Conservation (phyloP, 2,797 vertebrate species). For the Galagoides demidoff region DNA sequence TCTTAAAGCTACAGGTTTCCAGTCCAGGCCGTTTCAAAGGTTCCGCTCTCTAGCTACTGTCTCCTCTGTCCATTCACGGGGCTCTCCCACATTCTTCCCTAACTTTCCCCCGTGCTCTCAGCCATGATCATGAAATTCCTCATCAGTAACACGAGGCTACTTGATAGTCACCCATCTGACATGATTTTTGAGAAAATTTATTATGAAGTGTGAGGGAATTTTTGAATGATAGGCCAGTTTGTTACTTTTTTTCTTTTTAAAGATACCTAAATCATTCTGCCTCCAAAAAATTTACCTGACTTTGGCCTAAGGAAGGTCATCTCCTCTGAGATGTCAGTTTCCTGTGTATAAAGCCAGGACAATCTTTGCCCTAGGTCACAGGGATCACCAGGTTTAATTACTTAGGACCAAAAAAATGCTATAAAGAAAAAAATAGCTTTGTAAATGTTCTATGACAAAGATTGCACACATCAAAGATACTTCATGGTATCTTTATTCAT, state of each 20-base stretch:
- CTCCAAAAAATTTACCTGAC: neutral
- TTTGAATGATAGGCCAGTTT: constrained; percentile 1
- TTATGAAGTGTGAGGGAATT: neutral
- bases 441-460: neutral
- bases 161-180: neutral
- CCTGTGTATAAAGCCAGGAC: neutral
- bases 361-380: neutral
- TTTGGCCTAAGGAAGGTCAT: neutral
- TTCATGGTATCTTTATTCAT: neutral
- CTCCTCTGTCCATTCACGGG: neutral
- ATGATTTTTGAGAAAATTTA: constrained; percentile 28
- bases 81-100: neutral
- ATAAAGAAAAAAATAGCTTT: neutral
- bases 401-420: neutral
- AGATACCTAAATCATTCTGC: neutral
- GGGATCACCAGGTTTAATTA: neutral
- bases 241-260: neutral
- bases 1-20: neutral
- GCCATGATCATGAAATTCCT: neutral
- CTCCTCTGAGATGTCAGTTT: neutral
- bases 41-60: neutral
- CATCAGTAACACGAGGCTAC: neutral
- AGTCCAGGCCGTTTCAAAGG: neutral
- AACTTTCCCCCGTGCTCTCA: fast-evolving
- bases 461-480: neutral